Evolutionary conservation across 2,888 invertebrate species (phyloP).

Genomic region (Aspidapion aeneum): DNA sequence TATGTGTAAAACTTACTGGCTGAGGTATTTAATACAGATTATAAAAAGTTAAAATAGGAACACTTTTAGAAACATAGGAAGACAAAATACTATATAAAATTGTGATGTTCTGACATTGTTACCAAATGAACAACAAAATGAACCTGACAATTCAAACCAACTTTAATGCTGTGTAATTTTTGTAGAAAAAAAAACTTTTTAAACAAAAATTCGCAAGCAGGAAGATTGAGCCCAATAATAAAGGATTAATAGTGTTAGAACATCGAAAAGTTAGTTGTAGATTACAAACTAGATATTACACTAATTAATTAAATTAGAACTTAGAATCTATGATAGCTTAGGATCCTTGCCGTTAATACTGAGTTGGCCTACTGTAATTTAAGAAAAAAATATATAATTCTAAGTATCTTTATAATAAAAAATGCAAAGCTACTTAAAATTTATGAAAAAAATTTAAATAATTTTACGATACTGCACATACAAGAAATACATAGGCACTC

Average conservation of each 20-base stretch:
- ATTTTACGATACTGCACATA: too few relatives aligned
- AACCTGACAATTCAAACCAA: neutral
- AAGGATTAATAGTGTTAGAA: too few relatives aligned
- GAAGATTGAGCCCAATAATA: neutral
- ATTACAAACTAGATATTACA: too few relatives aligned
- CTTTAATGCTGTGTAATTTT: neutral
- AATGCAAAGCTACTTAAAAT: too few relatives aligned
- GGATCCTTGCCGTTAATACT: neutral
- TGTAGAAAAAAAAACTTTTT: neutral
- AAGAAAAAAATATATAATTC: too few relatives aligned
- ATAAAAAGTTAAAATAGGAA: constrained; percentile 25
- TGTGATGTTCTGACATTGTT: neutral
- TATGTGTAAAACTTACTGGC: constrained; percentile 36
- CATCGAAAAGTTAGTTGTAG: too few relatives aligned
- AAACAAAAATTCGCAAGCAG: neutral
- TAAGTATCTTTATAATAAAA: too few relatives aligned
- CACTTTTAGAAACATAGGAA: neutral
- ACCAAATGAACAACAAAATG: neutral
- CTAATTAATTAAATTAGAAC: too few relatives aligned
- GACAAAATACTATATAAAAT: neutral
- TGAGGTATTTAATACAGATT: constrained; percentile 44
- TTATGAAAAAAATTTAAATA: too few relatives aligned
- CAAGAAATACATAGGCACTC: too few relatives aligned
- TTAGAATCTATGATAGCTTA: neutral
- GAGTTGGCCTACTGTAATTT: neutral